Conservation (phyloP, 2,888 invertebrate species). For the Dolomedes plantarius region DNA sequence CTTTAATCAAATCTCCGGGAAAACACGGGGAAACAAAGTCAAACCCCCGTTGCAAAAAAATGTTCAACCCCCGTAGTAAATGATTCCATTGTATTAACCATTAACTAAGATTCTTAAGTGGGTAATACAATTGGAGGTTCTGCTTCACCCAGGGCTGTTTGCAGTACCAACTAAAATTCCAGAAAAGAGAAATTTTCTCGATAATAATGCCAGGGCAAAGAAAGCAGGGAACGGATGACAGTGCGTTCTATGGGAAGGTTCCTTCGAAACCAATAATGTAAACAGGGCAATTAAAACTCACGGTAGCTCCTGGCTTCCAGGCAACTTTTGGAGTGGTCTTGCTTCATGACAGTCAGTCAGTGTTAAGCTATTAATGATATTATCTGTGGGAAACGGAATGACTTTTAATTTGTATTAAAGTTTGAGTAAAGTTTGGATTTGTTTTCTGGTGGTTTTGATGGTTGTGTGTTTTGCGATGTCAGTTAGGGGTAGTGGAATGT, state of each 20-base stretch:
- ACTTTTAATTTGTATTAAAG: constrained; percentile 7
- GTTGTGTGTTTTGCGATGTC: neutral
- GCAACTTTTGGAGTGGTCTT: constrained; percentile 27
- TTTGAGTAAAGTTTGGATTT: neutral
- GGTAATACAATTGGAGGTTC: constrained; percentile 57
- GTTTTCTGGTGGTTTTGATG: neutral
- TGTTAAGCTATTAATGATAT: constrained; percentile 58
- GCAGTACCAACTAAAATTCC: constrained; percentile 68
- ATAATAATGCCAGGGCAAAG: constrained; percentile 61
- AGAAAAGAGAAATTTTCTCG: constrained; percentile 60
- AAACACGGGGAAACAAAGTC: constrained; percentile 6
- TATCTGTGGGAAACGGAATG: constrained; percentile 29
- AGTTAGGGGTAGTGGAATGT: no score
- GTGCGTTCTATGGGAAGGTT: constrained; percentile 27
- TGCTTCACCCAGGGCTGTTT: constrained; percentile 64
- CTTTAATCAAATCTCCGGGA: constrained; percentile 63
- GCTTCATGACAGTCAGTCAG: neutral
- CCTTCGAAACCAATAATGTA: constrained; percentile 68
- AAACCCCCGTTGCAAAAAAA: constrained; percentile 10
- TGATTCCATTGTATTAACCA: constrained; percentile 54
- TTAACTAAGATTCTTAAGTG: constrained; percentile 54
- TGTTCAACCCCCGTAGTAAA: constrained; percentile 5
- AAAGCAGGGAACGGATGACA: constrained; percentile 52
- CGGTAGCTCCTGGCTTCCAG: constrained; percentile 58
- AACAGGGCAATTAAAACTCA: constrained; percentile 69